Conservation (phyloP, 37 sponge, comb jelly and placozoan species). For the Hormiphora californensis region DNA sequence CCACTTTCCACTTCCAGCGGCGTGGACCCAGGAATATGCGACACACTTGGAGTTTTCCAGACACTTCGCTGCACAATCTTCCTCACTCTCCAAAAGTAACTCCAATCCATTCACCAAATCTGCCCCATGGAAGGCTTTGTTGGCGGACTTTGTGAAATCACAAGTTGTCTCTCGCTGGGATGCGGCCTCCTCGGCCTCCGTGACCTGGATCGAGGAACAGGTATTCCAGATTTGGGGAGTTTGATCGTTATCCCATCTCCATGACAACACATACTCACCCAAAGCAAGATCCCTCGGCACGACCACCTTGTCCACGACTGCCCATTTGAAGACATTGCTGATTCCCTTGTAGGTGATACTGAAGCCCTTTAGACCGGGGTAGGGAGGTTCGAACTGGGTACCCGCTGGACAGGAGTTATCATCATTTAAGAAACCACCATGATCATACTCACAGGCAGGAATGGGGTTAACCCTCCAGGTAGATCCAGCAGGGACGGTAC, state of each 20-base stretch:
- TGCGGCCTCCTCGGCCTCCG: neutral
- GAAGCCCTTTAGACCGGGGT: constrained; percentile 4
- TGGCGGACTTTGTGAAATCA: neutral
- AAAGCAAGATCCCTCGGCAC: neutral
- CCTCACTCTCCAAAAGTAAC: neutral
- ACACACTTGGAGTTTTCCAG: neutral
- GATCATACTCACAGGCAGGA: neutral
- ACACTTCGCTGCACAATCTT: neutral
- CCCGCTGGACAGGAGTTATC: neutral
- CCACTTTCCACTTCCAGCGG: neutral
- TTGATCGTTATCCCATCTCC: constrained; percentile 43
- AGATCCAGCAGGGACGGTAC: neutral
- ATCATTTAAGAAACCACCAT: neutral
- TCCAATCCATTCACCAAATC: neutral
- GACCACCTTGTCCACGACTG: neutral
- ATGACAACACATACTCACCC: constrained; percentile 6
- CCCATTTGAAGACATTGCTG: neutral
- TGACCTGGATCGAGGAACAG: neutral
- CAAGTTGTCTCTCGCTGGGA: neutral
- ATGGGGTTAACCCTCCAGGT: constrained; percentile 35
- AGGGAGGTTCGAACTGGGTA: constrained; percentile 3
- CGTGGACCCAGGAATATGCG: neutral
- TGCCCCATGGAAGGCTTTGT: neutral
- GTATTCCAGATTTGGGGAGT: constrained; percentile 28
- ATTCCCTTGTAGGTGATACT: neutral